A percentile compares a stretch with the other conserved stretches of the same genome.
phyloP scores from a whole-genome alignment of 2,797 vertebrate species.

The Trachops cirrhosus region DNA sequence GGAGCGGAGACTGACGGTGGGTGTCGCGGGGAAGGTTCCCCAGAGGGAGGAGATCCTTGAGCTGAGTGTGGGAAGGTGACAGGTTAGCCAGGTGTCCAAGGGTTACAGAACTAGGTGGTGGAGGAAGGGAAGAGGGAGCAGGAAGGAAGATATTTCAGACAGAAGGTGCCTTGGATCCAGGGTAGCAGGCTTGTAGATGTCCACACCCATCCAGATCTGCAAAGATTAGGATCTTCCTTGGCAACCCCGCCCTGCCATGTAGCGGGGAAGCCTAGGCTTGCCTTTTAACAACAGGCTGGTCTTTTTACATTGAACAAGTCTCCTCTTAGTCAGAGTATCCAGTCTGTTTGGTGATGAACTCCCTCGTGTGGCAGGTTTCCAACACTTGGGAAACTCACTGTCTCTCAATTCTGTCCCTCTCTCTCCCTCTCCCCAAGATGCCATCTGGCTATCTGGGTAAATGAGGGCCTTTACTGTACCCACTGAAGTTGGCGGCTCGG shows the following conservation, averaged over 20 bases:
- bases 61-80: background rate
- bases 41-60: background rate
- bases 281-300: background rate
- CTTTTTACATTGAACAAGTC: background rate
- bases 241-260: accelerated
- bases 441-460: background rate
- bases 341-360: background rate
- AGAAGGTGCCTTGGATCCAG: background rate
- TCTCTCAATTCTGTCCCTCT: background rate
- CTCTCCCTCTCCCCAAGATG: background rate
- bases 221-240: background rate
- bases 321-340: background rate
- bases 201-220: background rate
- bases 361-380: slow-evolving; percentile 36
- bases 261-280: background rate
- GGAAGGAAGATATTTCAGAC: background rate
- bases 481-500: background rate
- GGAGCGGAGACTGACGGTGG: too few species aligned
- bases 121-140: background rate
- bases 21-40: background rate
- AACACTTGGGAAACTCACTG: background rate
- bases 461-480: background rate
- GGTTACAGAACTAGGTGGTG: background rate
- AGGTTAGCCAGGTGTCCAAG: background rate
- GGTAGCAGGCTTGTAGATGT: background rate